Evolutionary conservation across 2,113 vertebrate genomes (phyloP).

Genomic region (Martes martes): DNA sequence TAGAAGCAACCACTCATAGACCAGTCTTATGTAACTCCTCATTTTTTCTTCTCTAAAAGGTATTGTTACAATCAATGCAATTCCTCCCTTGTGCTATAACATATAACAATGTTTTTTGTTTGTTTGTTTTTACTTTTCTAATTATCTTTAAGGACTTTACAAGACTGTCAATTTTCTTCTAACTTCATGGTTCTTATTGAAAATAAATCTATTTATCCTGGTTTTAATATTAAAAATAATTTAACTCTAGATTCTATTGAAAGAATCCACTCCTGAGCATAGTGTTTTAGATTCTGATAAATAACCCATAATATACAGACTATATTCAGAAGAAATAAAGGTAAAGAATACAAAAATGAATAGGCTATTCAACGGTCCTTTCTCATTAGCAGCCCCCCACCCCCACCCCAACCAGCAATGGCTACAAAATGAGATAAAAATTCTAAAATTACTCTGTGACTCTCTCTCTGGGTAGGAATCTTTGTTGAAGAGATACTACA

Average conservation of each 20-base stretch:
- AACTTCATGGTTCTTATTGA: background rate
- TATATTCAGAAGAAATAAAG: background rate
- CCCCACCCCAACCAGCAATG: background rate
- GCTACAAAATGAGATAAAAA: background rate
- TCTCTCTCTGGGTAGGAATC: background rate
- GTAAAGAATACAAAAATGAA: background rate
- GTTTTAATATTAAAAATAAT: background rate
- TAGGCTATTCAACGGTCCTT: background rate
- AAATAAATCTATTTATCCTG: background rate
- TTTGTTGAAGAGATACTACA: background rate
- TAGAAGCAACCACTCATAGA: background rate
- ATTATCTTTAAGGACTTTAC: background rate
- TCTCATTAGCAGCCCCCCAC: background rate
- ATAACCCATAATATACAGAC: background rate
- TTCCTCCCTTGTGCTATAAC: background rate
- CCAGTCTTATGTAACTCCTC: background rate
- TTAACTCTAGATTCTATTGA: background rate
- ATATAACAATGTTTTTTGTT: background rate
- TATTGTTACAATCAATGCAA: background rate
- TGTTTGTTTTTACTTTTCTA: background rate
- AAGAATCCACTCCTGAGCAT: background rate
- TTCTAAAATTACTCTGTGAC: background rate
- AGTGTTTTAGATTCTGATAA: background rate
- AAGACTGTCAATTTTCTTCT: background rate
- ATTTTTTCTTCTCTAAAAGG: background rate